Evolutionary conservation across 92 coral and sea anemone genomes (phyloP).

Genomic region (Parazoanthus swiftii): DNA sequence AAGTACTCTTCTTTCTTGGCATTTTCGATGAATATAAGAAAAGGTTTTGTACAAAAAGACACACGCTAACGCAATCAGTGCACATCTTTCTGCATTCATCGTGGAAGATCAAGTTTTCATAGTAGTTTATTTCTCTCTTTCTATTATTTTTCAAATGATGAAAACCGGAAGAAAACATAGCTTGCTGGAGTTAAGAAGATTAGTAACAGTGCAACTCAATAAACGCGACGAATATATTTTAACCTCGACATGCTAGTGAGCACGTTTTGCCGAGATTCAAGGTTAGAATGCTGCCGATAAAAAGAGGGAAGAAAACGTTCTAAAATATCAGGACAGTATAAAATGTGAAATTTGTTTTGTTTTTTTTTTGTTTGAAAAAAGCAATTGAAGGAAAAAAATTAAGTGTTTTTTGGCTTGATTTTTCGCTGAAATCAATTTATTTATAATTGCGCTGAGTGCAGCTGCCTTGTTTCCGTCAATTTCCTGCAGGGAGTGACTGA

Average conservation of each 20-base stretch:
- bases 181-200: neutral
- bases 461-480: neutral
- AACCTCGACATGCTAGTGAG: too few species aligned
- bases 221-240: neutral
- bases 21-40: neutral
- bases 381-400: neutral
- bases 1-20: neutral
- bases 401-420: neutral
- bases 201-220: neutral
- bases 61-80: neutral
- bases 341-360: neutral
- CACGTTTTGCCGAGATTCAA: neutral
- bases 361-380: neutral
- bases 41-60: too few species aligned
- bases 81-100: neutral
- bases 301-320: neutral
- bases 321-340: neutral
- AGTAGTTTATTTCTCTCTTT: neutral
- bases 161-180: neutral
- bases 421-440: neutral
- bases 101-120: neutral
- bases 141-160: neutral
- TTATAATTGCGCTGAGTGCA: slow-evolving; percentile 19
- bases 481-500: slow-evolving; percentile 23
- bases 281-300: neutral